A percentile compares a stretch with the other conserved stretches of the same genome.
Conservation (phyloP, 1,140 invertebrate genomes). For the Theocolax elegans region DNA sequence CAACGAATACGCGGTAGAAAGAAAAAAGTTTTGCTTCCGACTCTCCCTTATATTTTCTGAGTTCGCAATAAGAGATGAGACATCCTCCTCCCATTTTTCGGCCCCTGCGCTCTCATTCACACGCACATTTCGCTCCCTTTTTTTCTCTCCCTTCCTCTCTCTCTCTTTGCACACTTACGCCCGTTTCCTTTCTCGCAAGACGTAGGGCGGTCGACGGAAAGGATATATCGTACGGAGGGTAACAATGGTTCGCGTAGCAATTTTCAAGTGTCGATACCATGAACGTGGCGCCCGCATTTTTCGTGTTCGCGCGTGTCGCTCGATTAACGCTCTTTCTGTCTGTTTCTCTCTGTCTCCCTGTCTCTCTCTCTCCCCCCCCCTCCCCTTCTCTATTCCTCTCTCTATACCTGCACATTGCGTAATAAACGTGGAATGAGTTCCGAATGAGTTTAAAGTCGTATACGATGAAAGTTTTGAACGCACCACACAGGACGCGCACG, state of each 20-base stretch:
- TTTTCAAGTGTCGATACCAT: conserved; percentile 54
- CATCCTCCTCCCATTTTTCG: conserved; percentile 9
- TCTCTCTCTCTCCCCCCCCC: neutral
- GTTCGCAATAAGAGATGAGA: conserved; percentile 14
- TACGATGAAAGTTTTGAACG: conserved; percentile 27
- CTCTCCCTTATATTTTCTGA: neutral
- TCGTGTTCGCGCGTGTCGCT: no score
- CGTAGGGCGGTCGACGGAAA: conserved; percentile 17
- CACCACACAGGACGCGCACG: conserved; percentile 16
- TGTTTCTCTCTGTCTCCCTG: neutral
- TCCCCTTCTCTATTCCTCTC: neutral
- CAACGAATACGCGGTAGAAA: neutral
- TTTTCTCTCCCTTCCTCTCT: neutral
- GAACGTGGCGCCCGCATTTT: neutral
- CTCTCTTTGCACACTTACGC: conserved; percentile 3
- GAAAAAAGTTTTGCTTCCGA: conserved; percentile 4
- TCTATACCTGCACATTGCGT: conserved; percentile 29
- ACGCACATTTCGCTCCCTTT: neutral
- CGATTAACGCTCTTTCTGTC: neutral
- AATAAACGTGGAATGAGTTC: conserved; percentile 38
- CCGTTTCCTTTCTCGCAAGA: conserved; percentile 14
- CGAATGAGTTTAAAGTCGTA: conserved; percentile 38
- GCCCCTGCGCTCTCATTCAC: neutral
- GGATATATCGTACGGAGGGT: conserved; percentile 15
- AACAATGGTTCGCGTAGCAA: conserved; percentile 50